Conservation (phyloP, 1,140 invertebrate genomes). For the Lutraria rhynchaena region DNA sequence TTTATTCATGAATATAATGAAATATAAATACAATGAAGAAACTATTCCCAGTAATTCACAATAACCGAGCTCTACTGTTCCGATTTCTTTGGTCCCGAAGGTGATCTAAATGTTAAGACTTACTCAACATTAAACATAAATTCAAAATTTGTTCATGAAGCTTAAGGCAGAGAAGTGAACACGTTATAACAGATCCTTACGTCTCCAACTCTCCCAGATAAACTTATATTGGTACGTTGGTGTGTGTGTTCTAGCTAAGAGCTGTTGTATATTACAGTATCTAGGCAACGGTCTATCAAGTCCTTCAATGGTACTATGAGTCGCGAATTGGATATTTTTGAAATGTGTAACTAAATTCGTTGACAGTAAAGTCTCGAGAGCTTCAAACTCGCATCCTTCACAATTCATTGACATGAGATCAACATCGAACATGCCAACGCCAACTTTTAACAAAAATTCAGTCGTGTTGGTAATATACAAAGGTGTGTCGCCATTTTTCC, state of each 20-base stretch:
- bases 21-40: too few relatives aligned
- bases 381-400: conserved; percentile 61
- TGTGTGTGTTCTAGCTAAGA: conserved; percentile 52
- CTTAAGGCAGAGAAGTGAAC: too few relatives aligned
- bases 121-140: too few relatives aligned
- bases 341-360: conserved; percentile 40
- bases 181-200: too few relatives aligned
- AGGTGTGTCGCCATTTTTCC: conserved; percentile 22
- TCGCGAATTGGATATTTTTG: conserved; percentile 59
- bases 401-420: conserved; percentile 61
- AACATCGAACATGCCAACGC: conserved; percentile 49
- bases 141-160: too few relatives aligned
- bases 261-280: conserved; percentile 54
- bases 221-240: conserved; percentile 58
- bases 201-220: conserved; percentile 59
- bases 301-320: conserved; percentile 38
- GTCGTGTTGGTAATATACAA: conserved; percentile 50
- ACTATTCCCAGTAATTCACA: too few relatives aligned
- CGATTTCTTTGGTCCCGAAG: too few relatives aligned
- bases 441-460: conserved; percentile 48
- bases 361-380: conserved; percentile 35
- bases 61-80: too few relatives aligned
- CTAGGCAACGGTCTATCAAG: conserved; percentile 32
- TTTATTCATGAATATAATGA: too few relatives aligned
- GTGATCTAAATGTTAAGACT: too few relatives aligned